Conservation (phyloP, 2,113 vertebrate species). For the Myrmecophaga tridactyla region DNA sequence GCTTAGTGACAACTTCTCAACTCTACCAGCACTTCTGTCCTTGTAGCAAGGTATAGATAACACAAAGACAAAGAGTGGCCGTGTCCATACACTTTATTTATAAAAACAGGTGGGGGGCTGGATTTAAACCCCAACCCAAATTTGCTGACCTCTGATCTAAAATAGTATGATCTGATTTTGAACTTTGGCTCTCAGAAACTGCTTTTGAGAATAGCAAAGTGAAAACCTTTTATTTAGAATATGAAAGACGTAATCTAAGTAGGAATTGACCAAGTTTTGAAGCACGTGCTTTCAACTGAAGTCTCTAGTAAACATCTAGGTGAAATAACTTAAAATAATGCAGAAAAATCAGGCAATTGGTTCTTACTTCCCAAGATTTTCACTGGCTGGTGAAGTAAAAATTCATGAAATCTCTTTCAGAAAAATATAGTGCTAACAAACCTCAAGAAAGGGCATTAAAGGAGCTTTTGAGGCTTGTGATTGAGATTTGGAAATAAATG, state of each 20-base stretch:
- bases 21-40: neutral
- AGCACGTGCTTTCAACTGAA: neutral
- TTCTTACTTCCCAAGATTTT: neutral
- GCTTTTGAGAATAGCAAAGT: neutral
- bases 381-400: neutral
- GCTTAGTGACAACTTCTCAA: neutral
- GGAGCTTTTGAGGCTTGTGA: fast-evolving
- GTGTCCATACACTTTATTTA: neutral
- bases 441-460: neutral
- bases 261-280: neutral
- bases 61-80: too few relatives aligned
- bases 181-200: neutral
- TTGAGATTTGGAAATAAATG: neutral
- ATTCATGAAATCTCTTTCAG: neutral
- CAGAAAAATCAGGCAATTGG: neutral
- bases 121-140: neutral
- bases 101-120: too few relatives aligned
- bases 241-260: neutral
- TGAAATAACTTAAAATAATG: neutral
- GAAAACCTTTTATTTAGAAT: neutral
- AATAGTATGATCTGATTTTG: neutral
- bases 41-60: neutral
- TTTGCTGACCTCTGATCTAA: neutral
- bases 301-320: neutral
- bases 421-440: neutral